Evolutionary conservation across 2,113 vertebrate genomes (phyloP), one percentile per base, ranked within the genome.

Genomic region (Cynocephalus volans): DNA sequence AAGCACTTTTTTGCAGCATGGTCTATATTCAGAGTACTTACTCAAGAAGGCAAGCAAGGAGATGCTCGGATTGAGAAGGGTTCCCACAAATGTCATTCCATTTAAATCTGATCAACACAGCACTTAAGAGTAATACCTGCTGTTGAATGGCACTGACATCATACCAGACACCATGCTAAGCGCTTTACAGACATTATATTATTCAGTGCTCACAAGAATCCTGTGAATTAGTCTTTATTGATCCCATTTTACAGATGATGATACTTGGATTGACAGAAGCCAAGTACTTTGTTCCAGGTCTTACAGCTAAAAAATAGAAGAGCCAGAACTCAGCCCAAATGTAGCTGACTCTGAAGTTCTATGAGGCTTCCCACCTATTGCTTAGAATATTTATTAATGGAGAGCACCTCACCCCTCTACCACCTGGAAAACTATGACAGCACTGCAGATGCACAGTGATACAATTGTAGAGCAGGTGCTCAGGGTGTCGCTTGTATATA

Each of bases 381-480:
- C 31, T 91, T 73, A 17, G 36, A 11, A 17, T 95, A 14, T 77
- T 89, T 72, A 28, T 70, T 80, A 18, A 41, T 36, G 50, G 48
- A 8, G n/a, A 41, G 12, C 0, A 0, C 6, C 17, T 65, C 28
- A 3, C 92, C 26, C 28, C 13, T 62, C 33, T 12, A 8, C 52
- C 11, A 21, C 41, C 28, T n/a, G 52, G 65, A n/a, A 24, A 80
- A 81, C 81, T 6, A 6, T 73, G 58, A 28, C 18, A 93, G 1
- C 1, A 11, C 33, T n/a, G 8, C 17, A 33, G 17, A 28, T 82
- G 13, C 2, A 11, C 31, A n/a, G 21, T 6, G 52, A 77, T 28
- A 15, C 28, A n/a, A 26, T 73, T 28, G 1, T 8, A 10, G 3
- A 19, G 24, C 15, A n/a, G 75, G 18, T 41, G 8, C 36, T 73